These are phyloP conservation scores for Xenentodon cancila DNA, from an alignment of 2,797 vertebrate genomes.

Conservation along the genomic window DNA sequence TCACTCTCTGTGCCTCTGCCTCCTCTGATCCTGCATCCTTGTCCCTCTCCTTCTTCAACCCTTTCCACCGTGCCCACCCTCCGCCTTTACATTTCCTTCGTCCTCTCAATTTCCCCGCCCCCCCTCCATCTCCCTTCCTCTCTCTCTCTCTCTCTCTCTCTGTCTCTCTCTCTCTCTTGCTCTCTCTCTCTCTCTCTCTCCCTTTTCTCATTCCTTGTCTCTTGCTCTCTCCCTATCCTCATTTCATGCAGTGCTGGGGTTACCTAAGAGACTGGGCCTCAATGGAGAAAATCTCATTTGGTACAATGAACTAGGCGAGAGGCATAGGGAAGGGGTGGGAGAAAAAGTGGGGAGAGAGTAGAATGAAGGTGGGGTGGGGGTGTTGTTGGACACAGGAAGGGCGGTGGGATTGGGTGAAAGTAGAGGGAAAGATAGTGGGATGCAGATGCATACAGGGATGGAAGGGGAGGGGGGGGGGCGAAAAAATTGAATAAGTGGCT, in stretches of 20 bases:
- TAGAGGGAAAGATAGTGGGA: constrained; percentile 70
- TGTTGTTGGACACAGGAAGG: constrained; percentile 46
- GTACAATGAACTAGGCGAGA: constrained; percentile 83
- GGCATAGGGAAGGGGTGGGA: constrained; percentile 55
- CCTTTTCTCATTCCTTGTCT: constrained; percentile 63
- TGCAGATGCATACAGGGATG: constrained; percentile 69
- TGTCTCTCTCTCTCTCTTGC: constrained; percentile 57
- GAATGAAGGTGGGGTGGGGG: constrained; percentile 15
- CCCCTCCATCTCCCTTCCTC: constrained; percentile 64
- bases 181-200: constrained; percentile 64
- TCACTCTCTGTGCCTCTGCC: constrained; percentile 54
- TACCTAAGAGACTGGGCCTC: constrained; percentile 88
- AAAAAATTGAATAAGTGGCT: constrained; percentile 73
- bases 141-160: too few relatives aligned
- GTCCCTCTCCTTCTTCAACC: constrained; percentile 77
- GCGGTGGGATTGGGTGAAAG: constrained; percentile 39
- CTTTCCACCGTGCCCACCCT: constrained; percentile 78
- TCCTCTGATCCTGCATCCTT: constrained; percentile 75
- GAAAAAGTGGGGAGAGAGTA: constrained; percentile 28
- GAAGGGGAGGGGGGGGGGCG: constrained; percentile 50
- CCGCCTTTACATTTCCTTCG: constrained; percentile 76
- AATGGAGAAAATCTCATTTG: constrained; percentile 88
- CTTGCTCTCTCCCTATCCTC: constrained; percentile 76
- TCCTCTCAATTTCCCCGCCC: constrained; percentile 73
- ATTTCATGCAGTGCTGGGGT: constrained; percentile 88